A percentile compares a stretch with the other conserved stretches of the same genome.
These are phyloP conservation scores for Neopipo cinnamomea DNA, from an alignment of 2,113 vertebrate genomes.

Conservation along the genomic window DNA sequence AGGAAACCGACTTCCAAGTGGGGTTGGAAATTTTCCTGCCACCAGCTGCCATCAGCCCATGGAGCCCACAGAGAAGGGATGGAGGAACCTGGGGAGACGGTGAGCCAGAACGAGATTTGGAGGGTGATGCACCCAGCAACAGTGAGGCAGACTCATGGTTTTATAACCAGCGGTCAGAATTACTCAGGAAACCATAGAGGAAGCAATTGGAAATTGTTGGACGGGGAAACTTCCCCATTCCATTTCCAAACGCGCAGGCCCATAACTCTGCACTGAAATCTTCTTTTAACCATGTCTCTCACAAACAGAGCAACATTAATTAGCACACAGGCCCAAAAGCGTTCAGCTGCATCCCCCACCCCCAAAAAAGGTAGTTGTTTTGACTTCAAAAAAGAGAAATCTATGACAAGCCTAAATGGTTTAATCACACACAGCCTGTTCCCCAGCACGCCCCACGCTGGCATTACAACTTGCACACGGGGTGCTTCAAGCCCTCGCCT, in stretches of 20 bases:
- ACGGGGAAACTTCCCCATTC: slow-evolving; percentile 21
- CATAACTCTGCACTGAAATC: neutral
- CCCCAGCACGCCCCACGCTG: neutral
- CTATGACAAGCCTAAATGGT: neutral
- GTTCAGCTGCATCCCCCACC: neutral
- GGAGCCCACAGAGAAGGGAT: neutral
- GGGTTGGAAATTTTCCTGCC: neutral
- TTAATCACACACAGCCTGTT: neutral
- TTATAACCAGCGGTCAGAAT: slow-evolving; percentile 17
- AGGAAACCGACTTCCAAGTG: slow-evolving; percentile 22
- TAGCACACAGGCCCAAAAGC: neutral
- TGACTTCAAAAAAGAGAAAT: neutral
- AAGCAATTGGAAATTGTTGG: slow-evolving; percentile 52
- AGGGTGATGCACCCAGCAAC: neutral
- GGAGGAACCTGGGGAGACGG: neutral
- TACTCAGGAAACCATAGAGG: slow-evolving; percentile 61
- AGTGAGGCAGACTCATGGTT: neutral
- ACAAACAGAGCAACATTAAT: neutral
- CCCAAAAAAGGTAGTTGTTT: neutral
- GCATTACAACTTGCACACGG: neutral
- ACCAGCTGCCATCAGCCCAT: slow-evolving; percentile 24
- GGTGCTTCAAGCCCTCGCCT: neutral
- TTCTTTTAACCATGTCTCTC: neutral
- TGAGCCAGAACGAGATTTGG: neutral
- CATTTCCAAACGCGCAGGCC: neutral